A percentile compares a stretch with the other conserved stretches of the same genome.
Conservation (phyloP, 1,140 invertebrate species). For the Gryllus bimaculatus region DNA sequence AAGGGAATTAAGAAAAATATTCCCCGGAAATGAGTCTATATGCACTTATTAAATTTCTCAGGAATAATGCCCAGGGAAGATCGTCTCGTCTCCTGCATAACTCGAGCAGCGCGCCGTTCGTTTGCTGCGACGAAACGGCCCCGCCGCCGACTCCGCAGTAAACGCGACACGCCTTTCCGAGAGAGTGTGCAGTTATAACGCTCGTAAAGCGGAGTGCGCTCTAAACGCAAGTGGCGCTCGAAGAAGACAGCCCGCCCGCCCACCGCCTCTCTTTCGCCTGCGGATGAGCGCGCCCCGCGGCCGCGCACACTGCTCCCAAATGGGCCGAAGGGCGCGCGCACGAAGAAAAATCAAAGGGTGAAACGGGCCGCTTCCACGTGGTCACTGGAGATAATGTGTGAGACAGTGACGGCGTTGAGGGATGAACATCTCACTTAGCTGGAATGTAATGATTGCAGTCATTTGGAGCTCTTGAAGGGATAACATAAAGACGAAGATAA, state of each 20-base stretch:
- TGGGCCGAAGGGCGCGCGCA: too few relatives aligned
- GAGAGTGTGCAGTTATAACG: not conserved
- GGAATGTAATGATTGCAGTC: too few relatives aligned
- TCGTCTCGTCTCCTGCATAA: not conserved
- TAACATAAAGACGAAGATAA: too few relatives aligned
- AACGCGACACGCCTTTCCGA: not conserved
- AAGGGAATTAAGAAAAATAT: constrained; percentile 2
- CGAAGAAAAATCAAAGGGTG: too few relatives aligned
- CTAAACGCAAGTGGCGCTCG: not conserved
- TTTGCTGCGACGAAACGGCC: not conserved
- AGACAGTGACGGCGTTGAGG: too few relatives aligned
- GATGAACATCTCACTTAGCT: too few relatives aligned
- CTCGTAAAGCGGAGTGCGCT: not conserved
- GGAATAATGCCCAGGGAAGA: not conserved
- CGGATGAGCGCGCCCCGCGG: not conserved
- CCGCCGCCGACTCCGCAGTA: not conserved
- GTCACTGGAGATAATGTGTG: too few relatives aligned
- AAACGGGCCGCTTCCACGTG: too few relatives aligned
- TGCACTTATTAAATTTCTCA: constrained; percentile 1
- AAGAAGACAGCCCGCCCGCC: not conserved
- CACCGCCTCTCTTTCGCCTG: not conserved
- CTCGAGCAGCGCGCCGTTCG: not conserved
- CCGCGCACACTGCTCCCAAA: too few relatives aligned
- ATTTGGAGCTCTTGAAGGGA: too few relatives aligned
- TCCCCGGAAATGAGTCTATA: not conserved